Evolutionary conservation across 2,113 vertebrate genomes (phyloP).

Genomic region (Quiscalus mexicanus): DNA sequence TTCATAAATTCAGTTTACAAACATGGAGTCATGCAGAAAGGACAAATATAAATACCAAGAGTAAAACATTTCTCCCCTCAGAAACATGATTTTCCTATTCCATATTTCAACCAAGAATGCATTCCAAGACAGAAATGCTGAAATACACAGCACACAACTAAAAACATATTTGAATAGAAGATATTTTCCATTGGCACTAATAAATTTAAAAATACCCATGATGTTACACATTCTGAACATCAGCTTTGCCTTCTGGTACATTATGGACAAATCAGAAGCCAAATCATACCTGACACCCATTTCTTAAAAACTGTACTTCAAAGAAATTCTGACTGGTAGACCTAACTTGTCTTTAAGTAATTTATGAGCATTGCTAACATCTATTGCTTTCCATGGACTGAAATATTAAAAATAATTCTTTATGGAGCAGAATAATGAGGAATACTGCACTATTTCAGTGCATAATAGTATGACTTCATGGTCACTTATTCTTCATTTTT

Average conservation of each 20-base stretch:
- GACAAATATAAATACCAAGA: neutral
- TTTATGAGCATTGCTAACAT: neutral
- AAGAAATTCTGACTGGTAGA: neutral
- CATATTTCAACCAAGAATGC: neutral
- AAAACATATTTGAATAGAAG: neutral
- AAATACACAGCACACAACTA: neutral
- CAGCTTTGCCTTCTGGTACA: neutral
- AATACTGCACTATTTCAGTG: neutral
- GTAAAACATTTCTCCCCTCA: neutral
- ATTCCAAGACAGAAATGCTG: neutral
- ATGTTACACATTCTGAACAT: neutral
- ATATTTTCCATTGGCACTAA: neutral
- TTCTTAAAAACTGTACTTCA: neutral
- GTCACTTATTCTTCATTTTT: neutral
- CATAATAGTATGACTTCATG: neutral
- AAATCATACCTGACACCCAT: neutral
- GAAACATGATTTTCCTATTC: neutral
- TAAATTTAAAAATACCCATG: neutral
- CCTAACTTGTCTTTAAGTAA: neutral
- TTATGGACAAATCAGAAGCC: neutral
- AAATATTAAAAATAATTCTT: neutral
- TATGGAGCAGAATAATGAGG: neutral
- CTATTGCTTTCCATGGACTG: neutral
- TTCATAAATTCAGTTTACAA: slow-evolving; percentile 54
- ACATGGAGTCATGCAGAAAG: neutral